These are phyloP conservation scores for Leucophora obtusa DNA, from an alignment of 2,888 invertebrate species.

Conservation along the genomic window DNA sequence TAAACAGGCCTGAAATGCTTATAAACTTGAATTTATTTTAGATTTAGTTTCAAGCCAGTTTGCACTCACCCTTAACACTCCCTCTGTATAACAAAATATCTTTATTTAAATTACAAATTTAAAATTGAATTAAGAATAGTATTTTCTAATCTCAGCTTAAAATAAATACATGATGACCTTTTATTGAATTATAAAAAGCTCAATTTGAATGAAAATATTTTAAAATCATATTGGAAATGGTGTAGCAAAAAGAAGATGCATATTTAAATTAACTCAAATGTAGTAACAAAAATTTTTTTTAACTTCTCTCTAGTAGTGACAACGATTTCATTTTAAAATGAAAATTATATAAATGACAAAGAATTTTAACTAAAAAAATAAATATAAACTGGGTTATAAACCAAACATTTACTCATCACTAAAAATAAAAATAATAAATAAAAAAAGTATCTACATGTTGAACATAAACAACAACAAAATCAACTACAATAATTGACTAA, in stretches of 20 bases:
- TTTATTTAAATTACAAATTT: too few relatives aligned
- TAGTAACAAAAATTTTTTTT: not conserved
- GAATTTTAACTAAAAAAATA: slow-evolving; percentile 22
- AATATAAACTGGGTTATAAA: slow-evolving; percentile 53
- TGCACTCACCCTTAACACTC: too few relatives aligned
- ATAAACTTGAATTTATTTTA: too few relatives aligned
- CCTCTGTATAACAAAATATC: too few relatives aligned
- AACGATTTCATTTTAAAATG: slow-evolving; percentile 16
- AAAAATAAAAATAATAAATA: not conserved
- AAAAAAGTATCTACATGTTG: slow-evolving; percentile 7
- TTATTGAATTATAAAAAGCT: slow-evolving; percentile 4
- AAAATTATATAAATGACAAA: slow-evolving; percentile 34
- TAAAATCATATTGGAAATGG: not conserved
- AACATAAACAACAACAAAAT: slow-evolving; percentile 7
- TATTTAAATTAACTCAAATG: not conserved
- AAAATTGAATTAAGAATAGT: too few relatives aligned
- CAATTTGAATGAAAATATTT: not conserved
- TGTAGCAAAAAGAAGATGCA: not conserved
- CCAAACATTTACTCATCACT: slow-evolving; percentile 43
- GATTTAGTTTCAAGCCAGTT: too few relatives aligned
- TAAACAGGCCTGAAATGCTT: too few relatives aligned
- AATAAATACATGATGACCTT: not conserved
- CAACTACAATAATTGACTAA: slow-evolving; percentile 25
- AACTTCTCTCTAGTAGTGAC: not conserved
- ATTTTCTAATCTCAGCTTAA: too few relatives aligned